Percentiles rank a stretch among this genome's conserved stretches.
Evolutionary conservation across 2,113 vertebrate genomes (phyloP).

Genomic region (Paramisgurnus dabryanus): DNA sequence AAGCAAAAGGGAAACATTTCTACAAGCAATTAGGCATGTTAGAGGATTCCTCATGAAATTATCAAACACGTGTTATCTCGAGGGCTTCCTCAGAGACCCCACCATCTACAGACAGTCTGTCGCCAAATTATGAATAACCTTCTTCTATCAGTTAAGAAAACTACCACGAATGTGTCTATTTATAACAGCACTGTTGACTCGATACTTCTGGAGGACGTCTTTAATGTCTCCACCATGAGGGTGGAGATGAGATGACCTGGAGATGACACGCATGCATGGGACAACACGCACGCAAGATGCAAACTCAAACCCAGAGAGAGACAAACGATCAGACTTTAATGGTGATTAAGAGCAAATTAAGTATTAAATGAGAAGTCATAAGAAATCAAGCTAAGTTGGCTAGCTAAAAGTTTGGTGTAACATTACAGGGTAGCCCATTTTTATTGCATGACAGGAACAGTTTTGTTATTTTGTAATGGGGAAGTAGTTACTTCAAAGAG

Average conservation of each 20-base stretch:
- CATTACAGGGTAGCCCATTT: not conserved
- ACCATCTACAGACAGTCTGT: constrained; percentile 5
- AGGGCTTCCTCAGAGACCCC: constrained; percentile 6
- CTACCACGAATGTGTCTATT: constrained; percentile 11
- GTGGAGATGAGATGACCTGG: not conserved
- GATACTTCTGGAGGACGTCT: constrained; percentile 35
- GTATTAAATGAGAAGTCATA: not conserved
- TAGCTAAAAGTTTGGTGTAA: not conserved
- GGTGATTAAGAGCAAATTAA: constrained; percentile 16
- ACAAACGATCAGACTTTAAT: constrained; percentile 24
- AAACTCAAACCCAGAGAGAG: not conserved
- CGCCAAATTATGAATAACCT: constrained; percentile 8
- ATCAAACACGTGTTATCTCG: constrained; percentile 8
- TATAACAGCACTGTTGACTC: constrained; percentile 34
- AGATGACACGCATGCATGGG: constrained; percentile 12
- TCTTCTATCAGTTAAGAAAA: constrained; percentile 32
- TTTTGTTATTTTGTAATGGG: not conserved
- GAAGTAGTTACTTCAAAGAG: not conserved
- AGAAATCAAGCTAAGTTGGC: not conserved
- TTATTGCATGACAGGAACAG: not conserved
- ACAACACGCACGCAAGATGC: constrained; percentile 23
- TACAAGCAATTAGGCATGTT: constrained; percentile 9
- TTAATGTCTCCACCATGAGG: not conserved
- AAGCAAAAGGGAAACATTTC: not conserved
- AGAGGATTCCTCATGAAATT: constrained; percentile 20